Conservation (phyloP, 2,888 invertebrate genomes). For the Nowickia ferox region DNA sequence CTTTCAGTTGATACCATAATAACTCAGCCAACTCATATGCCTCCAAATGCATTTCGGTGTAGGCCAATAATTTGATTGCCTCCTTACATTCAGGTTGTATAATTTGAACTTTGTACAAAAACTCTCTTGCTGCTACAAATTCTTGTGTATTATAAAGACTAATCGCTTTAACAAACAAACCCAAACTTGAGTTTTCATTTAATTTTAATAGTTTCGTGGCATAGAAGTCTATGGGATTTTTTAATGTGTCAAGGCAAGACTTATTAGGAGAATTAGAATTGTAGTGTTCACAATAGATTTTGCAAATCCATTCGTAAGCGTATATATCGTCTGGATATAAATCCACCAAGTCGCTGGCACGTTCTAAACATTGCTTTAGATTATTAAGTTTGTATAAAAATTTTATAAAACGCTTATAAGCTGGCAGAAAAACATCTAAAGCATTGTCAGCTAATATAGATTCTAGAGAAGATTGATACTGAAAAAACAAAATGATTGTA, state of each 20-base stretch:
- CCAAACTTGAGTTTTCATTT: constrained; percentile 86
- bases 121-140: constrained; percentile 85
- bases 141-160: constrained; percentile 84
- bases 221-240: constrained; percentile 83
- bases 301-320: constrained; percentile 87
- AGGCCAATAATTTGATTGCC: constrained; percentile 84
- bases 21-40: constrained; percentile 84
- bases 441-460: constrained; percentile 71
- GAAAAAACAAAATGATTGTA: constrained; percentile 10
- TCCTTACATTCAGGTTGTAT: constrained; percentile 83
- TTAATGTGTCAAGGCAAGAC: constrained; percentile 73
- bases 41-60: constrained; percentile 84
- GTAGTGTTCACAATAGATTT: constrained; percentile 84
- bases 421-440: constrained; percentile 70
- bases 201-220: constrained; percentile 84
- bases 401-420: constrained; percentile 80
- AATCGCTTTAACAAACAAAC: constrained; percentile 86
- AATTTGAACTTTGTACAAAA: constrained; percentile 82
- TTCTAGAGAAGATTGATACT: constrained; percentile 79
- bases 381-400: constrained; percentile 81
- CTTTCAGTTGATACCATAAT: constrained; percentile 75
- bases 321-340: constrained; percentile 84
- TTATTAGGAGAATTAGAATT: constrained; percentile 68
- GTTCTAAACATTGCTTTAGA: constrained; percentile 82
- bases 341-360: constrained; percentile 84